Base-by-base conservation (phyloP, 2,113 vertebrate genomes). In the Apaloderma vittatum region DNA sequence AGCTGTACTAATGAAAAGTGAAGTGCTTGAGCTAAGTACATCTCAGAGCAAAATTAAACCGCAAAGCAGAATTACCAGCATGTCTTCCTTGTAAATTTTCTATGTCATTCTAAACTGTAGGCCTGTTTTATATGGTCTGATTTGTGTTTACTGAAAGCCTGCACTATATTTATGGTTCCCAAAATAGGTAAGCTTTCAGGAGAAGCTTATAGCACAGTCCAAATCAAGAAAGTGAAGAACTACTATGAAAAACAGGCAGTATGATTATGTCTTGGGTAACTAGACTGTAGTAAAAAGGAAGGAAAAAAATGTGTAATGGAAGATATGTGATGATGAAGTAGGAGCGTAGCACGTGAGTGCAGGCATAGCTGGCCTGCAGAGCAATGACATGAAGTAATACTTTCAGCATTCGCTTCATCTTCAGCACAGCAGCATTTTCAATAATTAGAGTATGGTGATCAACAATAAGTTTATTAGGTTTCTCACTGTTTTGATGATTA, bases 231-330 rank as follows among this genome's bases (percentile, higher is more conserved):
- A 34, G 26, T 43, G 26, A 75, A 72, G 71, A 88, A 18, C 9
- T 36, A 0, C 30, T 71, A 2, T 20, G 49, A 37, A 63, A 45
- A 88, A 26, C 22, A 37, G 36, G 15, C 57, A 78, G n/a, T 14
- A 6, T 22, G 43, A 20, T 20, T 0, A 0, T 27, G 12, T 79
- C 24, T 73, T 88, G 58, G 9, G 2, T 40, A 30, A 48, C 12
- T 12, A 52, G 16, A 11, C 29, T n/a, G 8, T 58, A 10, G 24
- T 29, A 83, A n/a, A 54, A 90, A 37, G 8, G 67, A 73, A 49
- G 7, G 23, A 29, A 21, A 4, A 37, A 8, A 9, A 3, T 13
- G 3, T 13, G 3, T 8, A 43, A 12, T 74, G 55, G n/a, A 74
- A 63, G 24, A 9, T 6, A n/a, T 4, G 8, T 65, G 9, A 6